phyloP scores from a whole-genome alignment of 2,797 vertebrate species.

The Neopelma chrysocephalum region DNA sequence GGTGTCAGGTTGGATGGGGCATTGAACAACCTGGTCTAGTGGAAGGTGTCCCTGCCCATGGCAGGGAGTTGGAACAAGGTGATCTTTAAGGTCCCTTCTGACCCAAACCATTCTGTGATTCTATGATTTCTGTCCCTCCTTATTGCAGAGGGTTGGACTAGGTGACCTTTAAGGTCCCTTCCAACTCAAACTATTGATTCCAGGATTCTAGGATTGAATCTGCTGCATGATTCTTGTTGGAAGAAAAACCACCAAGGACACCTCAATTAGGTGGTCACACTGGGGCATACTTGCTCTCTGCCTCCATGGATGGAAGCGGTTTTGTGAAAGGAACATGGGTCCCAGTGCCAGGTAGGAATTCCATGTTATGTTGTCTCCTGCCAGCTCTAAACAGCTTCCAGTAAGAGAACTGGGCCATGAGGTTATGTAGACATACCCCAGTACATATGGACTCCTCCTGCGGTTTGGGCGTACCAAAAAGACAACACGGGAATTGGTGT shows the following conservation, averaged over 20 bases:
- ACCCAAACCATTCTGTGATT: not conserved
- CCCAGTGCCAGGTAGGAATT: not conserved
- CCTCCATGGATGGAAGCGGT: not conserved
- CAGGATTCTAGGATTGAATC: not conserved
- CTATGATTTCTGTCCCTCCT: not conserved
- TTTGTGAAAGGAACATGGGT: not conserved
- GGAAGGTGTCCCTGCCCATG: not conserved
- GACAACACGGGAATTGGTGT: not conserved
- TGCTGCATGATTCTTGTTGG: not conserved
- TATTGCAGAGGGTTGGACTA: rapidly evolving
- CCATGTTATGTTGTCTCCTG: rapidly evolving
- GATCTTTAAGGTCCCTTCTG: not conserved
- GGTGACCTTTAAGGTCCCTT: not conserved
- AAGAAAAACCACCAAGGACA: not conserved
- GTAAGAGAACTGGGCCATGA: not conserved
- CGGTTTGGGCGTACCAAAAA: not conserved
- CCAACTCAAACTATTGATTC: not conserved
- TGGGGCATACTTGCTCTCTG: not conserved
- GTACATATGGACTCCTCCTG: not conserved
- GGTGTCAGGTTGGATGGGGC: not conserved
- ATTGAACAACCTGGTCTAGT: not conserved
- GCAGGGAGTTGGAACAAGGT: not conserved
- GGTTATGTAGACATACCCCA: not conserved
- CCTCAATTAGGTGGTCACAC: rapidly evolving
- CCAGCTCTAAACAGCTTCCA: not conserved